phyloP scores from a whole-genome alignment of 1,140 invertebrate species.

The Cephus cinctus region DNA sequence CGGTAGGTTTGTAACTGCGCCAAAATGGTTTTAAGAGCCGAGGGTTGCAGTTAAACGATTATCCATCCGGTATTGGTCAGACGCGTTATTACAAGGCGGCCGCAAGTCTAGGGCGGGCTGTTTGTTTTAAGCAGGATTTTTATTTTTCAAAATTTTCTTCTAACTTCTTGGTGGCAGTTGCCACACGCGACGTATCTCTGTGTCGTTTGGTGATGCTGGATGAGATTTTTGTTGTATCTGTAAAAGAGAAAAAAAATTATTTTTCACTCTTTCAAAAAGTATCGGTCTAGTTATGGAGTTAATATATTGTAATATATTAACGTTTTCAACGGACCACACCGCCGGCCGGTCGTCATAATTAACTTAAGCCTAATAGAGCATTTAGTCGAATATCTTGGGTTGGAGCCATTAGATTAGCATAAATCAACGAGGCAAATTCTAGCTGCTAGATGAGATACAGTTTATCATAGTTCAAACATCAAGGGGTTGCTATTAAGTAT shows the following conservation, averaged over 20 bases:
- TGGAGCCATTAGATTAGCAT: conserved; percentile 37
- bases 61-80: not conserved
- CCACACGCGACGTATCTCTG: not conserved
- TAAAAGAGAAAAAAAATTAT: conserved; percentile 1
- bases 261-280: too few species aligned
- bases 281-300: conserved; percentile 10
- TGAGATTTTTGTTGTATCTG: too few species aligned
- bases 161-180: not conserved
- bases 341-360: conserved; percentile 23
- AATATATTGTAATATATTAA: conserved; percentile 15
- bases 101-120: not conserved
- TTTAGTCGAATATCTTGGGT: conserved; percentile 33
- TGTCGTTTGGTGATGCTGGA: too few species aligned
- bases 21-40: not conserved
- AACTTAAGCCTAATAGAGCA: conserved; percentile 43
- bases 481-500: conserved; percentile 26
- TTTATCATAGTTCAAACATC: conserved; percentile 34
- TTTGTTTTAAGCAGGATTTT: not conserved
- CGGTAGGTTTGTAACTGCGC: not conserved
- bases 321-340: conserved; percentile 8
- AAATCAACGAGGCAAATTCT: conserved; percentile 37
- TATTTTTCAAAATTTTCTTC: not conserved
- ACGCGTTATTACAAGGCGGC: conserved; percentile 1
- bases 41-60: conserved; percentile 7
- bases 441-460: conserved; percentile 20